Conservation (phyloP, 2,113 vertebrate genomes). For the Propithecus coquereli region DNA sequence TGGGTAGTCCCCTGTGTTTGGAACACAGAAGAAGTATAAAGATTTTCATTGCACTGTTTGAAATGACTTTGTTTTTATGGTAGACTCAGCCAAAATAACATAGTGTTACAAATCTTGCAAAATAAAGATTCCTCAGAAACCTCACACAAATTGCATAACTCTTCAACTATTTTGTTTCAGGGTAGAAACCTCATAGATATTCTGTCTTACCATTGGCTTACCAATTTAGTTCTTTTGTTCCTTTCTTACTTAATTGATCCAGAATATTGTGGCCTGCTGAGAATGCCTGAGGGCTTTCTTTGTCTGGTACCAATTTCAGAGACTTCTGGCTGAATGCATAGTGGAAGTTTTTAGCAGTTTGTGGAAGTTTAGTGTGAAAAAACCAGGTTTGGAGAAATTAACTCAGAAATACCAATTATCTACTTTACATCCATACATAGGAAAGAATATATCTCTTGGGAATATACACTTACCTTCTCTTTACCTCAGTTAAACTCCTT, state of each 20-base stretch:
- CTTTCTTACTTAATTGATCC: constrained; percentile 63
- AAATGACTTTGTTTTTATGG: constrained; percentile 62
- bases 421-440: constrained; percentile 22
- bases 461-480: constrained; percentile 23
- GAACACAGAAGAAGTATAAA: constrained; percentile 52
- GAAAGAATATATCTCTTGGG: background rate
- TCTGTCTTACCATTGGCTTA: constrained; percentile 39
- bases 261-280: constrained; percentile 49
- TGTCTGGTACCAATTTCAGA: constrained; percentile 68
- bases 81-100: constrained; percentile 59
- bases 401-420: constrained; percentile 62
- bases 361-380: constrained; percentile 65
- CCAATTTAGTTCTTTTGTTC: constrained; percentile 57
- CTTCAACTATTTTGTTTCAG: constrained; percentile 65
- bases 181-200: constrained; percentile 52
- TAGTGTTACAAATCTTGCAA: constrained; percentile 71
- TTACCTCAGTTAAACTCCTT: constrained; percentile 38
- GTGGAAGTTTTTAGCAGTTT: constrained; percentile 66
- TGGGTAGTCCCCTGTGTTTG: background rate
- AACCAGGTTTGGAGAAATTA: constrained; percentile 39
- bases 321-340: constrained; percentile 39
- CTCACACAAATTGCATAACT: constrained; percentile 66
- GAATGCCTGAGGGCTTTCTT: constrained; percentile 56
- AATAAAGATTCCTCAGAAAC: constrained; percentile 72
- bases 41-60: constrained; percentile 49